Evolutionary conservation across 2,797 vertebrate genomes (phyloP), one percentile per base, ranked within the genome.

Genomic region (Rhabdophis nuchalis): DNA sequence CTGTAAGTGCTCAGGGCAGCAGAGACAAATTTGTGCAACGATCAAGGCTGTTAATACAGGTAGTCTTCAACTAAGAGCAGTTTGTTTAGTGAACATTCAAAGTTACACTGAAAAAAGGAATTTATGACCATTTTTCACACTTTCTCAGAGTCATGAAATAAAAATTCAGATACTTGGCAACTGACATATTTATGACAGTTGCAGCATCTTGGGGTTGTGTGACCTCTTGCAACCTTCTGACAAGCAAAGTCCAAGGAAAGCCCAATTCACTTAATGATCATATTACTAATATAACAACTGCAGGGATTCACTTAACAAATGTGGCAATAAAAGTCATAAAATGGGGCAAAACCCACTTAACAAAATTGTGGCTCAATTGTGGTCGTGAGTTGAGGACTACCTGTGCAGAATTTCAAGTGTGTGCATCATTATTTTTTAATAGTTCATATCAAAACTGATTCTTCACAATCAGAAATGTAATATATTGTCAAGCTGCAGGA

Each of bases 111-210:
- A n/a, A 64, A 13, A 64, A 64, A n/a, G 11, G 60, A 12, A n/a
- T 1, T 64, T 64, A 25, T 25, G 57, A 8, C 57, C 57, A 25
- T 58, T 64, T 64, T 64, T 29, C 60, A n/a, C 27, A 29, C 29
- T 64, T 64, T 12, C 27, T 1, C 11, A 61, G 1, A 11, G 60
- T 64, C 4, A n/a, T 1, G 0, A 13, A 12, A n/a, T 13, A 11
- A 13, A 64, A 5, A 64, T 64, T 64, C 27, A 64, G 60, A 29
- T 27, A 13, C 60, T 64, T 64, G 27, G 10, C 12, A 64, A n/a
- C 8, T 60, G 23, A 10, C 58, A 5, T 58, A 58, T 25, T 25
- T 9, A 60, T 60, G 58, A 27, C 58, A 5, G 56, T 60, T 27
- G 58, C 58, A 60, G 58, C 58, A 0, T 60, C 58, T 9, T 27